Conservation (phyloP, 2,797 vertebrate species). For the Cyprinodon diabolis region DNA sequence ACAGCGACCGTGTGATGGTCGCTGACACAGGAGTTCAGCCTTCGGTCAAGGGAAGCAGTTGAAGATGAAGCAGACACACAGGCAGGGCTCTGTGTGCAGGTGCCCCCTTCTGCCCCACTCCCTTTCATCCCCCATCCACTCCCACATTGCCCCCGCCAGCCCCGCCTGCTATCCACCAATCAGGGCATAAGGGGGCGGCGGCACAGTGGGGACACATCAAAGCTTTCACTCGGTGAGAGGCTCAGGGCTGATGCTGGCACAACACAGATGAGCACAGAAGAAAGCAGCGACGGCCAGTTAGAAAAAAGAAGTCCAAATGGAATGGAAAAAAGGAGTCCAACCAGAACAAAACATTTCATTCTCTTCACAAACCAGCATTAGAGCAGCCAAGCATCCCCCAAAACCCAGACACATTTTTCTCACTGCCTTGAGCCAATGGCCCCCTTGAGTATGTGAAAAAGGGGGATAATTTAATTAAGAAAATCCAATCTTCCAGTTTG, state of each 20-base stretch:
- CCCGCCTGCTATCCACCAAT: conserved; percentile 88
- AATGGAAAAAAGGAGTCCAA: conserved; percentile 86
- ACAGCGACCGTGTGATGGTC: conserved; percentile 80
- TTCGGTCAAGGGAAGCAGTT: conserved; percentile 89
- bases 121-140: conserved; percentile 94
- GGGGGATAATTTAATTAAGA: conserved; percentile 91
- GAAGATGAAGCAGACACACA: conserved; percentile 88
- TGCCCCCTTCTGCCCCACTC: conserved; percentile 85
- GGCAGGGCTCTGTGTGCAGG: conserved; percentile 92
- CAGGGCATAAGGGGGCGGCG: conserved; percentile 86
- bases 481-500: conserved; percentile 89
- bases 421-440: conserved; percentile 87
- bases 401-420: conserved; percentile 89
- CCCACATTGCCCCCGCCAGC: conserved; percentile 89
- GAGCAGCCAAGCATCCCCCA: conserved; percentile 78
- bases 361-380: conserved; percentile 85
- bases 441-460: conserved; percentile 98
- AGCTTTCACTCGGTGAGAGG: conserved; percentile 88
- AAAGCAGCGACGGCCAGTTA: conserved; percentile 83
- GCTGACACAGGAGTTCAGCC: conserved; percentile 83
- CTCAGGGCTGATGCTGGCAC: conserved; percentile 94
- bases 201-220: conserved; percentile 94
- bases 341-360: conserved; percentile 95
- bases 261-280: conserved; percentile 88
- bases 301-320: conserved; percentile 85